phyloP scores from a whole-genome alignment of 2,797 vertebrate genomes.

The Clarias platycephalus region DNA sequence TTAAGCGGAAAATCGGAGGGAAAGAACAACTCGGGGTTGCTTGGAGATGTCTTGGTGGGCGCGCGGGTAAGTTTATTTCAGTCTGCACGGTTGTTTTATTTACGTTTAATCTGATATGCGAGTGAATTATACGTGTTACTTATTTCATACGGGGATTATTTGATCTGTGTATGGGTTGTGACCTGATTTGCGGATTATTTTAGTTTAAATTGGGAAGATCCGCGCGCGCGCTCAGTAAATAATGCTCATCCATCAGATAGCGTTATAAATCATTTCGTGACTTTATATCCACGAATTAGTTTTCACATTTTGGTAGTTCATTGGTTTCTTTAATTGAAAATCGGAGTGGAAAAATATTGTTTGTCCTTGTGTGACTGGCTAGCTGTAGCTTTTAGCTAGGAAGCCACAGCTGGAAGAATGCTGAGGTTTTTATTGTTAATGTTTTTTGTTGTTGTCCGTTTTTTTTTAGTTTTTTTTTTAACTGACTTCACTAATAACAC shows the following conservation, averaged over 20 bases:
- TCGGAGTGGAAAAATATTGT: background rate
- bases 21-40: conserved; percentile 5
- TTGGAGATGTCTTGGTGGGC: conserved; percentile 75
- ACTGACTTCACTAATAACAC: background rate
- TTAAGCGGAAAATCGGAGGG: conserved; percentile 2
- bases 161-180: background rate
- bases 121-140: too few species aligned
- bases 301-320: too few species aligned
- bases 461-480: background rate
- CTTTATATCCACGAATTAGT: too few species aligned
- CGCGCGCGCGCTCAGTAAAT: conserved; percentile 12
- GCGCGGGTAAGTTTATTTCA: conserved; percentile 71
- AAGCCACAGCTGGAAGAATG: background rate
- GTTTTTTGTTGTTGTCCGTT: background rate
- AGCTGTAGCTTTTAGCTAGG: conserved; percentile 2
- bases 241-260: background rate
- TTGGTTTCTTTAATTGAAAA: background rate
- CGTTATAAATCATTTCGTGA: too few species aligned
- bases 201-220: background rate
- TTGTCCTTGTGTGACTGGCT: background rate
- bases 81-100: background rate
- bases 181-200: background rate
- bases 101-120: background rate
- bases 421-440: background rate
- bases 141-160: too few species aligned